These are phyloP conservation scores for Trachops cirrhosus DNA, from an alignment of 2,797 vertebrate species.

Conservation along the genomic window DNA sequence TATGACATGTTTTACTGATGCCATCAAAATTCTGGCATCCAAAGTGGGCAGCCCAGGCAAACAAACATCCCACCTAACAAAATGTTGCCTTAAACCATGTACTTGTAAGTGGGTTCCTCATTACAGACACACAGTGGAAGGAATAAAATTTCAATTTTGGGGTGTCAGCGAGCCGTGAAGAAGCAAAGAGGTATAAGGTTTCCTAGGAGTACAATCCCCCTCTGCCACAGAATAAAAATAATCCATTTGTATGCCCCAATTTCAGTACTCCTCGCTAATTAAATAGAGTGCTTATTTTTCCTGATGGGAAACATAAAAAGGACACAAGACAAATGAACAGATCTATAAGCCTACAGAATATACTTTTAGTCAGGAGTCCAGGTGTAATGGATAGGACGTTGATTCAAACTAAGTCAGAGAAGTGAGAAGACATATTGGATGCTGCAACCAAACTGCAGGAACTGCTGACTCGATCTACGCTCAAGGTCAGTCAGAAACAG, in stretches of 20 bases:
- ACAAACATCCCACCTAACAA: background rate
- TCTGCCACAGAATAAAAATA: constrained; percentile 21
- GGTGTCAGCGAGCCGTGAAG: background rate
- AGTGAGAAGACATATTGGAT: background rate
- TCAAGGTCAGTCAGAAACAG: background rate
- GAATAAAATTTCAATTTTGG: background rate
- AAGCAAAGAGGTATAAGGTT: background rate
- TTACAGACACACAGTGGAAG: background rate
- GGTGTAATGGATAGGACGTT: background rate
- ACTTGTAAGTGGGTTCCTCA: background rate
- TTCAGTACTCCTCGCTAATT: constrained; percentile 30
- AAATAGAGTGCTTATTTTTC: background rate
- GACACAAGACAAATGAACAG: constrained; percentile 17
- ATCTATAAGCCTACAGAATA: background rate
- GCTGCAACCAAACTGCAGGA: background rate
- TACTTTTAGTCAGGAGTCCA: background rate
- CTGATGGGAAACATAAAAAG: constrained; percentile 39
- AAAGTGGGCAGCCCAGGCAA: background rate
- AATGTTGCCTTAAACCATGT: background rate
- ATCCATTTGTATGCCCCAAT: background rate
- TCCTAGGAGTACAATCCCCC: constrained; percentile 22
- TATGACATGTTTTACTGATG: background rate
- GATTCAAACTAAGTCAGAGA: background rate
- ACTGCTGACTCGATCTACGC: background rate
- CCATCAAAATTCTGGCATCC: background rate